Conservation (phyloP, 2,113 vertebrate genomes). For the Callionymus lyra region DNA sequence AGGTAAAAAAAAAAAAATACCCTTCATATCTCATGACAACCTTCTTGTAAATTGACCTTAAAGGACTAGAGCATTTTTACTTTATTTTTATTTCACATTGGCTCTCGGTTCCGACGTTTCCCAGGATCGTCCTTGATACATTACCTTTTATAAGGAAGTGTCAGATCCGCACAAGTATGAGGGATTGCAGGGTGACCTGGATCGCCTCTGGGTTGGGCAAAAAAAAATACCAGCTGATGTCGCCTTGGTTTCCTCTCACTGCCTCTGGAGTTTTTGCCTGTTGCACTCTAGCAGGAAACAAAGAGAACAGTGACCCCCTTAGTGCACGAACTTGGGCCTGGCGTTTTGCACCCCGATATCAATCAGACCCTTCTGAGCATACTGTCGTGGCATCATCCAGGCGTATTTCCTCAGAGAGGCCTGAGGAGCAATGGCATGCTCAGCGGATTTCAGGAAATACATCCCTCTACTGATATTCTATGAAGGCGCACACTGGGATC, state of each 20-base stretch:
- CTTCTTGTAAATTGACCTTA: too few relatives aligned
- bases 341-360: slow-evolving; percentile 18
- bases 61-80: too few relatives aligned
- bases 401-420: slow-evolving; percentile 25
- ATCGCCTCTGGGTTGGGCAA: slow-evolving; percentile 49
- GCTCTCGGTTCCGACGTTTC: slow-evolving; percentile 34
- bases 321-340: slow-evolving; percentile 19
- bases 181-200: slow-evolving; percentile 56
- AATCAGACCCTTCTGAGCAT: slow-evolving; percentile 27
- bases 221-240: slow-evolving; percentile 59
- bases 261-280: slow-evolving; percentile 25
- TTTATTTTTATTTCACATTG: slow-evolving; percentile 34
- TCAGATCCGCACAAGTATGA: slow-evolving; percentile 63
- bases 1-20: too few relatives aligned
- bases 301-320: slow-evolving; percentile 40
- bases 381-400: slow-evolving; percentile 26
- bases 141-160: slow-evolving; percentile 69
- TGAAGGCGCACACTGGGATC: too few relatives aligned
- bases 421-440: too few relatives aligned
- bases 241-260: slow-evolving; percentile 35
- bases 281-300: slow-evolving; percentile 24
- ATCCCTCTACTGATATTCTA: too few relatives aligned
- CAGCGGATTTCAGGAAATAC: slow-evolving; percentile 15
- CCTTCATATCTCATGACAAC: too few relatives aligned
- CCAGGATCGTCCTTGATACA: slow-evolving; percentile 56